Evolutionary conservation across 37 sponge, comb jelly and placozoan species (phyloP).

Genomic region (Tethya wilhelma): DNA sequence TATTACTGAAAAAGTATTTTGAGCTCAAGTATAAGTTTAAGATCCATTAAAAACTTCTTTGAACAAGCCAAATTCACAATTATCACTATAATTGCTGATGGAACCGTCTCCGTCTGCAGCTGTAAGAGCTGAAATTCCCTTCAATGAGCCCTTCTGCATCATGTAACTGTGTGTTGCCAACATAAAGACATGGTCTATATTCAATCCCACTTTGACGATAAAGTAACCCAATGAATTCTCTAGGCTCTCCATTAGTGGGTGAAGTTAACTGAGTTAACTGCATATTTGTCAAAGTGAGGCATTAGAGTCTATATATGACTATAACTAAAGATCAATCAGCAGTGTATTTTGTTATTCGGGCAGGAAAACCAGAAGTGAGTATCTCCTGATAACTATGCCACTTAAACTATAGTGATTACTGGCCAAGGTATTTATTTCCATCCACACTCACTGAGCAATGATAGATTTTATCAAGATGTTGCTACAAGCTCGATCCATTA

Average conservation of each 20-base stretch:
- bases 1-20: too few relatives aligned
- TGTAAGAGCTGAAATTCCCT: conserved; percentile 20
- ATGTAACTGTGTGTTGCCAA: conserved; percentile 55
- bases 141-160: conserved; percentile 55
- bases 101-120: too few relatives aligned
- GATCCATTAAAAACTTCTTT: too few relatives aligned
- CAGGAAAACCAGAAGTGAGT: conserved; percentile 52
- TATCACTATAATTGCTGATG: background rate
- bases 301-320: conserved; percentile 77
- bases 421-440: background rate
- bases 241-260: background rate
- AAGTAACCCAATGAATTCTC: conserved; percentile 45
- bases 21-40: too few relatives aligned
- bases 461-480: conserved; percentile 38
- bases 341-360: conserved; percentile 74
- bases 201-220: conserved; percentile 44
- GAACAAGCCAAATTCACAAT: conserved; percentile 17
- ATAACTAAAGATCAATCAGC: too few relatives aligned
- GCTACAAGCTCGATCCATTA: conserved; percentile 3
- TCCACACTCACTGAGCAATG: conserved; percentile 38
- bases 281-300: conserved; percentile 41
- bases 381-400: conserved; percentile 13
- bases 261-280: conserved; percentile 26
- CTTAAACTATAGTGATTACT: background rate
- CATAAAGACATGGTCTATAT: conserved; percentile 46